A percentile compares a stretch with the other conserved stretches of the same genome.
These are phyloP conservation scores for Cydia pomonella DNA, from an alignment of 1,140 invertebrate species.

Conservation along the genomic window DNA sequence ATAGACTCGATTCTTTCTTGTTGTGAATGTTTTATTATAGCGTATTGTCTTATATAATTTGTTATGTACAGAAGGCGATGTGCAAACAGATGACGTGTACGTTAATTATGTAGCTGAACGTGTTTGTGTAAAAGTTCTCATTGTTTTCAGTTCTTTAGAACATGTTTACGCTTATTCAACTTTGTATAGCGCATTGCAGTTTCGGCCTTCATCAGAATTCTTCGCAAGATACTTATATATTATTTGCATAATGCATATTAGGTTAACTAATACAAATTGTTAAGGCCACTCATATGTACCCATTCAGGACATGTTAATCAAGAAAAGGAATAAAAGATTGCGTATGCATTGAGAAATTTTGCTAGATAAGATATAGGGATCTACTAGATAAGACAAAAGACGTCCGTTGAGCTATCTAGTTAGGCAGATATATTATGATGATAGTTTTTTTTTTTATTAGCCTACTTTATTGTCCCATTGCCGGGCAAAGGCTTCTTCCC, in stretches of 20 bases:
- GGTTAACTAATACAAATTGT: background rate
- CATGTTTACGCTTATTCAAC: background rate
- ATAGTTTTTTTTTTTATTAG: no score
- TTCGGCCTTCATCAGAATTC: background rate
- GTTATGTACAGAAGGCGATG: slow-evolving; percentile 23
- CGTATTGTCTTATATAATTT: slow-evolving; percentile 32
- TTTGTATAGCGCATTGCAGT: slow-evolving; percentile 1
- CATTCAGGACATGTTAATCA: no score
- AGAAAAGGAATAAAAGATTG: no score
- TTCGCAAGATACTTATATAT: background rate
- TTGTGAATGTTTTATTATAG: background rate
- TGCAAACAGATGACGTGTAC: slow-evolving; percentile 24
- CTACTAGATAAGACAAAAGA: no score
- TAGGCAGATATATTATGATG: no score
- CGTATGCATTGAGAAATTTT: no score
- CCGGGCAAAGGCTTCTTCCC: no score
- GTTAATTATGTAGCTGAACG: slow-evolving; percentile 6
- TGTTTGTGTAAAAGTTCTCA: slow-evolving; percentile 14
- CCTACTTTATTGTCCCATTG: no score
- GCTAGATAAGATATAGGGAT: no score
- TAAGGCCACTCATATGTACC: no score
- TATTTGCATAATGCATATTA: slow-evolving; percentile 2
- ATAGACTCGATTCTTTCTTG: background rate
- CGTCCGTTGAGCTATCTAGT: no score
- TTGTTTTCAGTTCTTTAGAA: slow-evolving; percentile 4